These are phyloP conservation scores for Cinclus mexicanus DNA, from an alignment of 2,113 vertebrate species.

Conservation along the genomic window DNA sequence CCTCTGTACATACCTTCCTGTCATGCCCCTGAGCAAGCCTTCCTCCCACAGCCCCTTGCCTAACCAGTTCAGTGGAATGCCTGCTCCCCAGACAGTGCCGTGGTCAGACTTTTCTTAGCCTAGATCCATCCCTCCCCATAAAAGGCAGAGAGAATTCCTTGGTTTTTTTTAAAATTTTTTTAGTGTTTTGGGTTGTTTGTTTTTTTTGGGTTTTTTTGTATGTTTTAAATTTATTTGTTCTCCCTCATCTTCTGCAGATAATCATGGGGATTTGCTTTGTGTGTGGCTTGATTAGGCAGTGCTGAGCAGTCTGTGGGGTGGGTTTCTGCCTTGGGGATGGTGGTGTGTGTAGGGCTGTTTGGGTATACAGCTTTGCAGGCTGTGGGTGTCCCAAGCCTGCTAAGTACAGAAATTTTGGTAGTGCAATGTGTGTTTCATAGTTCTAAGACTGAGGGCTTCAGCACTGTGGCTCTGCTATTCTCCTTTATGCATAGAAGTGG, in stretches of 20 bases:
- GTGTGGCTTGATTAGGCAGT: neutral
- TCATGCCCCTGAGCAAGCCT: slow-evolving; percentile 63
- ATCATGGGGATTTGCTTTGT: neutral
- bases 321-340: neutral
- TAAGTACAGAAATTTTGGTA: neutral
- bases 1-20: slow-evolving; percentile 63
- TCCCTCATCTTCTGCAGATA: neutral
- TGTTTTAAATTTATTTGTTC: neutral
- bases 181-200: too few relatives aligned
- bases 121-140: slow-evolving; percentile 24
- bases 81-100: slow-evolving; percentile 64
- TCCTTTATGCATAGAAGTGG: neutral
- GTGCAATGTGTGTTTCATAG: neutral
- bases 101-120: slow-evolving; percentile 71
- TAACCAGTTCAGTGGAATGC: slow-evolving; percentile 83
- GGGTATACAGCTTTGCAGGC: neutral
- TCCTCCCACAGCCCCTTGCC: slow-evolving; percentile 68
- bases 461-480: neutral
- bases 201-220: too few relatives aligned
- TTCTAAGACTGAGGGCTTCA: neutral
- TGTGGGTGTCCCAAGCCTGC: neutral
- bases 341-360: neutral
- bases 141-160: slow-evolving; percentile 31
- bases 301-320: neutral
- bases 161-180: neutral